Percentiles rank a stretch among this genome's conserved stretches.
Conservation (phyloP, 2,797 vertebrate species). For the Danio albolineatus region DNA sequence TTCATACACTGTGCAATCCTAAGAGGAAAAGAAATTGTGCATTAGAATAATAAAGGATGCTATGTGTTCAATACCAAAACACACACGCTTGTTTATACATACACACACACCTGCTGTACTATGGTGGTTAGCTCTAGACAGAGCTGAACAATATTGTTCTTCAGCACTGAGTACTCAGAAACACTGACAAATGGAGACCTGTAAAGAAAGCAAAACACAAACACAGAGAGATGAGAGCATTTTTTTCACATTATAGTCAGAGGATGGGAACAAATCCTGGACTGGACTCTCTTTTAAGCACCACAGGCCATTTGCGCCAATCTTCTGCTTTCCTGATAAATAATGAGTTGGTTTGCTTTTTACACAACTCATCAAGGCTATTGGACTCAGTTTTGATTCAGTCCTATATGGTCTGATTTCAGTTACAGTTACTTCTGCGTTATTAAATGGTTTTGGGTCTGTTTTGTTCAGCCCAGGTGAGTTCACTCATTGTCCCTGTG, state of each 20-base stretch:
- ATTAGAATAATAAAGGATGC: conserved; percentile 4
- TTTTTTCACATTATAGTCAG: background rate
- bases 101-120: conserved; percentile 83
- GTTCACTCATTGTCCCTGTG: background rate
- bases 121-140: conserved; percentile 87
- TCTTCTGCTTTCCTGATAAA: background rate
- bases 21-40: conserved; percentile 7
- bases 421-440: background rate
- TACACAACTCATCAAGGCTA: background rate
- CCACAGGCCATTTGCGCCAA: background rate
- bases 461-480: background rate
- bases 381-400: background rate
- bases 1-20: conserved; percentile 85
- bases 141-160: conserved; percentile 87
- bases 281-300: background rate
- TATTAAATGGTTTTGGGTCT: background rate
- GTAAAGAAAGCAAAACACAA: conserved; percentile 57
- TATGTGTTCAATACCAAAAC: conserved; percentile 23
- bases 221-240: conserved; percentile 36
- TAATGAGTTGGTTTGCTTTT: background rate
- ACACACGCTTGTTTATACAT: background rate
- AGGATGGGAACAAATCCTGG: conserved; percentile 7
- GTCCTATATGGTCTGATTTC: too few species aligned
- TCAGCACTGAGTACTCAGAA: conserved; percentile 86
- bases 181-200: conserved; percentile 87